Evolutionary conservation across 92 coral and sea anemone genomes (phyloP).

Genomic region (Metridium senile): DNA sequence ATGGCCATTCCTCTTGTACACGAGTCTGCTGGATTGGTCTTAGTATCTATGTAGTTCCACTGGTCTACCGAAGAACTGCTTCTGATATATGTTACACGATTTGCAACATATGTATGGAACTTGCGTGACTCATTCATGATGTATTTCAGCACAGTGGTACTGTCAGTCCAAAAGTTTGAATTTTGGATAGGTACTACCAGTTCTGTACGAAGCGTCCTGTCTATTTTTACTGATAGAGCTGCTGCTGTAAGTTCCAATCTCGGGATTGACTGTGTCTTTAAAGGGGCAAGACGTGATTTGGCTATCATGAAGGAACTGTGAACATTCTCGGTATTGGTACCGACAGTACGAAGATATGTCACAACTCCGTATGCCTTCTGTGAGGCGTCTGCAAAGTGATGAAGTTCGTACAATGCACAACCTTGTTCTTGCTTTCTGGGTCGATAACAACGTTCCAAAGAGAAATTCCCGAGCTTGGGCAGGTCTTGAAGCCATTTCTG

Average conservation of each 20-base stretch:
- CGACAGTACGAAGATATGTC: conserved; percentile 15
- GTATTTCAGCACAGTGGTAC: conserved; percentile 14
- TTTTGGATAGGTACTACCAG: conserved; percentile 1
- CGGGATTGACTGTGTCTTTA: conserved; percentile 9
- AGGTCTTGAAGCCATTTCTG: conserved; percentile 19
- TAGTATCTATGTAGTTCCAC: conserved; percentile 18
- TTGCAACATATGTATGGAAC: conserved; percentile 26
- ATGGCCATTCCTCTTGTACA: conserved; percentile 38
- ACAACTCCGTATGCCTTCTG: conserved; percentile 19
- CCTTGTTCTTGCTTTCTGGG: conserved; percentile 7
- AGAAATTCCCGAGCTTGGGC: conserved; percentile 28
- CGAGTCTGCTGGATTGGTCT: conserved; percentile 16
- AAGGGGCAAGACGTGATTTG: conserved; percentile 10
- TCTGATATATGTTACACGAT: conserved; percentile 12
- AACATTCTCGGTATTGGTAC: not conserved
- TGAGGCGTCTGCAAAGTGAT: conserved; percentile 25
- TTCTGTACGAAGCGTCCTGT: conserved; percentile 6
- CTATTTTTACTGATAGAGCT: not conserved
- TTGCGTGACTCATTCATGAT: conserved; percentile 23
- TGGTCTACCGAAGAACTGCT: conserved; percentile 4
- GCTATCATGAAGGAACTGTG: conserved; percentile 14
- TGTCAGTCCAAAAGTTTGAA: conserved; percentile 17
- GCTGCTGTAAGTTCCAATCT: conserved; percentile 13
- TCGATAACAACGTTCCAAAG: conserved; percentile 15
- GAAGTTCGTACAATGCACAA: not conserved